Evolutionary conservation across 2,888 invertebrate genomes (phyloP).

Genomic region (Polia nebulosa): DNA sequence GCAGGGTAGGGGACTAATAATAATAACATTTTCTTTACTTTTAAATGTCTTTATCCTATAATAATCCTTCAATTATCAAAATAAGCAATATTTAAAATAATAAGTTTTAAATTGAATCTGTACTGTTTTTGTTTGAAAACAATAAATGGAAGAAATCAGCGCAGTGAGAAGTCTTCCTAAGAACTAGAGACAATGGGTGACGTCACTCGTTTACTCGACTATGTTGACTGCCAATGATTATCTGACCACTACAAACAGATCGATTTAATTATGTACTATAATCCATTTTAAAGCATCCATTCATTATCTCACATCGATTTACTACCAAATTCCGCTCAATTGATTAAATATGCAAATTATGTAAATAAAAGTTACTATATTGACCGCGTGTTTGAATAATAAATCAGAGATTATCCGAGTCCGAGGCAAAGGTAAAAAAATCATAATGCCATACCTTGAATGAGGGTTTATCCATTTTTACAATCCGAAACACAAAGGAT

Average conservation of each 20-base stretch:
- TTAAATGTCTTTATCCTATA: slow-evolving; percentile 19
- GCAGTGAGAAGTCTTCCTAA: slow-evolving; percentile 57
- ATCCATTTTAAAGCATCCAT: slow-evolving; percentile 15
- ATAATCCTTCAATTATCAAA: slow-evolving; percentile 11
- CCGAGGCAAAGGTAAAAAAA: slow-evolving; percentile 34
- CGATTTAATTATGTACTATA: slow-evolving; percentile 17
- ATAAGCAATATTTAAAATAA: slow-evolving; percentile 4
- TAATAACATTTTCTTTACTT: slow-evolving; percentile 61
- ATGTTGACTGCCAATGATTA: slow-evolving; percentile 60
- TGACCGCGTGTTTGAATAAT: slow-evolving; percentile 20
- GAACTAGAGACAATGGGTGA: slow-evolving; percentile 78
- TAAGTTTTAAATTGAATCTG: not conserved
- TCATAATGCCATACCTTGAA: slow-evolving; percentile 80
- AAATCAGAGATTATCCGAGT: slow-evolving; percentile 10
- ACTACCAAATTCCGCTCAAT: slow-evolving; percentile 14
- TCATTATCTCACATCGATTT: slow-evolving; percentile 4
- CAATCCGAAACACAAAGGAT: slow-evolving; percentile 81
- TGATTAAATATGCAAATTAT: slow-evolving; percentile 33
- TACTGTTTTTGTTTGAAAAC: slow-evolving; percentile 39
- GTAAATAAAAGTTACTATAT: slow-evolving; percentile 30
- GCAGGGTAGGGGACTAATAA: slow-evolving; percentile 64
- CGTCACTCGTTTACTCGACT: slow-evolving; percentile 73
- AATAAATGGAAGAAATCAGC: slow-evolving; percentile 48
- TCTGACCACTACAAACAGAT: slow-evolving; percentile 32
- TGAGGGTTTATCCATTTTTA: slow-evolving; percentile 86